Evolutionary conservation across 2,888 invertebrate species (phyloP).

Genomic region (Vesta saturnalis): DNA sequence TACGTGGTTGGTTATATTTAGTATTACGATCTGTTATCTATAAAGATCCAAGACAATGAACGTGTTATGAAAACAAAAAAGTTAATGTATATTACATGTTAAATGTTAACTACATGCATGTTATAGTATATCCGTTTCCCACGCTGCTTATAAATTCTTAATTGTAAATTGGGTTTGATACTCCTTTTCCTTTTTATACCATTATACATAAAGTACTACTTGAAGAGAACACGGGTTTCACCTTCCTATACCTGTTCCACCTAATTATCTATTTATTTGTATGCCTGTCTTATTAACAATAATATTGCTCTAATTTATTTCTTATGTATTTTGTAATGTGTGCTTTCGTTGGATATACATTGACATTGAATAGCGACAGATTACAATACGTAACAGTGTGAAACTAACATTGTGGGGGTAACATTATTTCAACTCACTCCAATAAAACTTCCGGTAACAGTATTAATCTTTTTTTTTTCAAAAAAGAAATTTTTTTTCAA

Average conservation of each 20-base stretch:
- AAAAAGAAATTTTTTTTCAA: too few relatives aligned
- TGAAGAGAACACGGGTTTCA: conserved; percentile 2
- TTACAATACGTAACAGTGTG: background rate
- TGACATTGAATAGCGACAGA: background rate
- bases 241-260: background rate
- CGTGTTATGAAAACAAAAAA: conserved; percentile 30
- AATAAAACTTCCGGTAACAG: background rate
- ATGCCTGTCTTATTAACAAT: background rate
- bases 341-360: background rate
- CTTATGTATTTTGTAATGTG: background rate
- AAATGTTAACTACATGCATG: conserved; percentile 31
- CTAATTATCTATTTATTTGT: conserved; percentile 3
- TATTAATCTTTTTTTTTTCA: too few relatives aligned
- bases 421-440: background rate
- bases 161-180: conserved; percentile 31
- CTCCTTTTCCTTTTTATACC: conserved; percentile 16
- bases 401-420: background rate
- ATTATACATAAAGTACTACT: conserved; percentile 1
- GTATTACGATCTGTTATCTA: conserved; percentile 26
- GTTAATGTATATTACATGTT: conserved; percentile 44
- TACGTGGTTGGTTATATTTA: conserved; percentile 11
- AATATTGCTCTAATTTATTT: background rate
- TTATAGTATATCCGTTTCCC: conserved; percentile 41
- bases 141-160: conserved; percentile 43
- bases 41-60: conserved; percentile 13